phyloP scores from a whole-genome alignment of 2,797 vertebrate genomes.

The Acropternis orthonyx region DNA sequence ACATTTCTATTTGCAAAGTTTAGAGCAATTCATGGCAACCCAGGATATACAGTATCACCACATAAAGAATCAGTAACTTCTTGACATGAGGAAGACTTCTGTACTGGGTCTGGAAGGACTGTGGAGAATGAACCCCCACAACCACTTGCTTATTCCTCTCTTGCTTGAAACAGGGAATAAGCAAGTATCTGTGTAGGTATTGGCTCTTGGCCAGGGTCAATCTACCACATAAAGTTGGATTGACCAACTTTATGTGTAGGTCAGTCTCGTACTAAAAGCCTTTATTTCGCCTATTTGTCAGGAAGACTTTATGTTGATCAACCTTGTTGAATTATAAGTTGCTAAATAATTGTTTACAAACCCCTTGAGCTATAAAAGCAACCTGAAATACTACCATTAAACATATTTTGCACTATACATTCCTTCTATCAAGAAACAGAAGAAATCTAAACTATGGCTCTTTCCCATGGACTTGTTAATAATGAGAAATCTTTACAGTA shows the following conservation, averaged over 20 bases:
- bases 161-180: not conserved
- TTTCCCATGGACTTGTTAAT: not conserved
- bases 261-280: not conserved
- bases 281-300: not conserved
- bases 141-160: fast-evolving
- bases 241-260: not conserved
- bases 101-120: not conserved
- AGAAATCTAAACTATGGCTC: not conserved
- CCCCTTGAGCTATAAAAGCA: not conserved
- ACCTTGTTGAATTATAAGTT: not conserved
- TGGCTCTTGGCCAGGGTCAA: not conserved
- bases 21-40: not conserved
- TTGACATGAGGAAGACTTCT: not conserved
- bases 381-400: not conserved
- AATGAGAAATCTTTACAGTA: not conserved
- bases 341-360: not conserved
- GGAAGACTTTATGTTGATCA: not conserved
- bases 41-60: not conserved
- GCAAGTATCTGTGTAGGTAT: not conserved
- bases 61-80: not conserved
- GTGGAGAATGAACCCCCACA: not conserved
- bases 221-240: not conserved
- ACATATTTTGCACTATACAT: not conserved
- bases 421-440: not conserved
- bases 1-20: not conserved